Evolutionary conservation across 2,113 vertebrate species (phyloP).

Genomic region (Mixornis gularis): DNA sequence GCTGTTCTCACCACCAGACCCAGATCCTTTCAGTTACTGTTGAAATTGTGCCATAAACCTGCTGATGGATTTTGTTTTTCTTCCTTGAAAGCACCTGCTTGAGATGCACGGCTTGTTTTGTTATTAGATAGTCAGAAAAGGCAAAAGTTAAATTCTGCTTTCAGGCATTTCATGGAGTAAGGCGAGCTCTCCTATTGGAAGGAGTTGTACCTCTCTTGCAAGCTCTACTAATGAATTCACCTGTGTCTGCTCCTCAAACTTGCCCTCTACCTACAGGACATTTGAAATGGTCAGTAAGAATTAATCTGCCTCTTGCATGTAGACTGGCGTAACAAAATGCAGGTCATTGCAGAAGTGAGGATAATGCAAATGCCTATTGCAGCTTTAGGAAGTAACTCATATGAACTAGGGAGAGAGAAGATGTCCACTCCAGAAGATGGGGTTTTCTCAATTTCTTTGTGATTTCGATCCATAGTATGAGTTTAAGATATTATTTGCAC

Average conservation of each 20-base stretch:
- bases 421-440: background rate
- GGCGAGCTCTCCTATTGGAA: background rate
- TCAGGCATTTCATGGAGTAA: background rate
- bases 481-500: background rate
- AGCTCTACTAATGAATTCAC: background rate
- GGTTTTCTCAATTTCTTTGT: background rate
- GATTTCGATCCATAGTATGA: background rate
- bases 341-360: background rate
- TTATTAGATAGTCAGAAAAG: background rate
- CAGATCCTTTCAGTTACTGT: background rate
- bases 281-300: background rate
- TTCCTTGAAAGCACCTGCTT: slow-evolving; percentile 22
- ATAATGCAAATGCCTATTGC: background rate
- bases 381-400: background rate
- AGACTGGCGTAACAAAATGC: background rate
- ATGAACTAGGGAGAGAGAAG: background rate
- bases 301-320: background rate
- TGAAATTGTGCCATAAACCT: slow-evolving; percentile 13
- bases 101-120: background rate
- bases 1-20: slow-evolving; percentile 1
- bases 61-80: background rate
- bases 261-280: background rate
- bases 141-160: background rate
- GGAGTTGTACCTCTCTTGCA: background rate
- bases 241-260: background rate